A percentile compares a stretch with the other conserved stretches of the same genome.
Conservation (phyloP, 2,797 vertebrate species). For the Tenualosa ilisha region DNA sequence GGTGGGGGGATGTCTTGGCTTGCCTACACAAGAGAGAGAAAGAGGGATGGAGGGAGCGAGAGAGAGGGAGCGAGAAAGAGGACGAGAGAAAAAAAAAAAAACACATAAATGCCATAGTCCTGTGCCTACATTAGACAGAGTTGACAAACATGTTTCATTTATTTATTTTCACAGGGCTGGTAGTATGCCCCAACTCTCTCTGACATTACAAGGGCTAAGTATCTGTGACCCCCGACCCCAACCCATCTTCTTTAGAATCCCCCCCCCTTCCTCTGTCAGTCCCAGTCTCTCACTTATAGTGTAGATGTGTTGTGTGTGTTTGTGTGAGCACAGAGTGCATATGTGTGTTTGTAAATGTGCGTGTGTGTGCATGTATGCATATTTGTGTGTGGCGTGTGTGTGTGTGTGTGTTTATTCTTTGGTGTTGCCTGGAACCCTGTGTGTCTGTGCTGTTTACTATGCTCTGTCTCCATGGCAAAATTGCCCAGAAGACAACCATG, state of each 20-base stretch:
- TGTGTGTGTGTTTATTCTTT: constrained; percentile 40
- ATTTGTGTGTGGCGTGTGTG: neutral
- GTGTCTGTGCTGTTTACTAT: constrained; percentile 78
- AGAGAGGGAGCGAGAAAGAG: neutral
- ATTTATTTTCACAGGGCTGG: neutral
- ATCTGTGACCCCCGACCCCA: neutral
- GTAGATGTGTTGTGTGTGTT: neutral
- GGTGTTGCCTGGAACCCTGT: constrained; percentile 60
- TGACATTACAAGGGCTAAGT: neutral
- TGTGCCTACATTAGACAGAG: neutral
- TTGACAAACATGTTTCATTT: constrained; percentile 21
- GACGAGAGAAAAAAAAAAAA: neutral
- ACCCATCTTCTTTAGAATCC: neutral
- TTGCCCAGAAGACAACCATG: constrained; percentile 82
- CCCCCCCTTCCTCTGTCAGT: neutral
- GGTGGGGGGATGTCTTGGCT: constrained; percentile 5
- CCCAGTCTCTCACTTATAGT: neutral
- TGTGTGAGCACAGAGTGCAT: neutral
- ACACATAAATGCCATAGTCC: neutral
- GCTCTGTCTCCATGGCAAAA: constrained; percentile 82
- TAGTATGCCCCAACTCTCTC: neutral
- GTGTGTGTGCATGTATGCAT: neutral
- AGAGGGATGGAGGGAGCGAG: neutral
- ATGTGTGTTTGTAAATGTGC: neutral
- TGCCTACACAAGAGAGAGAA: neutral